A percentile compares a stretch with the other conserved stretches of the same genome.
These are phyloP conservation scores for Lethenteron reissneri DNA, from an alignment of 2,113 vertebrate species.

Conservation along the genomic window DNA sequence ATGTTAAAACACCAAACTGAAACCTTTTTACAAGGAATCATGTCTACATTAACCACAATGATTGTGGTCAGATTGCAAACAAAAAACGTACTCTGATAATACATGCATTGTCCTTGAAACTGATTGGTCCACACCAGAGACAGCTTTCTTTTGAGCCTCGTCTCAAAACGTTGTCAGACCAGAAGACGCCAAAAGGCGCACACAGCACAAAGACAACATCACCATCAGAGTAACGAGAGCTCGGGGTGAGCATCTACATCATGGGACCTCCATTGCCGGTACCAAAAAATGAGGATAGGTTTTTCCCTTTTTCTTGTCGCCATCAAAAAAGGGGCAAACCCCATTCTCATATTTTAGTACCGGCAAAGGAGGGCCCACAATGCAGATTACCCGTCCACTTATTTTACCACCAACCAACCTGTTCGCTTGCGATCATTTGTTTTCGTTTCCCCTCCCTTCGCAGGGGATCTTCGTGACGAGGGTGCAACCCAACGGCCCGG, in stretches of 20 bases:
- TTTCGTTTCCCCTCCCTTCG: conserved; percentile 12
- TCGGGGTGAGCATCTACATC: background rate
- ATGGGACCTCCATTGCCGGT: background rate
- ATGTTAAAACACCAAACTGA: no score
- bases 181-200: no score
- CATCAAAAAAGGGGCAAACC: background rate
- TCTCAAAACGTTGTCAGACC: no score
- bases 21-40: no score
- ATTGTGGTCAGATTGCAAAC: no score
- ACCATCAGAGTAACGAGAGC: background rate
- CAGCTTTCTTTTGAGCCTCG: no score
- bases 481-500: conserved; percentile 99
- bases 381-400: background rate
- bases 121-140: no score
- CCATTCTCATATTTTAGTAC: conserved; percentile 2
- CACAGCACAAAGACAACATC: no score
- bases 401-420: conserved; percentile 25
- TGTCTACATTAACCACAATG: no score
- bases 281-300: background rate
- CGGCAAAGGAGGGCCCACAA: background rate
- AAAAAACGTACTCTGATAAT: no score
- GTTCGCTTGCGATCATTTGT: conserved; percentile 11
- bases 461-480: conserved; percentile 99
- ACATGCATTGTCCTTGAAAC: no score
- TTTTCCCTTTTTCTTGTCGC: conserved; percentile 5